phyloP scores from a whole-genome alignment of 2,888 invertebrate species.

The Prenolepis imparis region DNA sequence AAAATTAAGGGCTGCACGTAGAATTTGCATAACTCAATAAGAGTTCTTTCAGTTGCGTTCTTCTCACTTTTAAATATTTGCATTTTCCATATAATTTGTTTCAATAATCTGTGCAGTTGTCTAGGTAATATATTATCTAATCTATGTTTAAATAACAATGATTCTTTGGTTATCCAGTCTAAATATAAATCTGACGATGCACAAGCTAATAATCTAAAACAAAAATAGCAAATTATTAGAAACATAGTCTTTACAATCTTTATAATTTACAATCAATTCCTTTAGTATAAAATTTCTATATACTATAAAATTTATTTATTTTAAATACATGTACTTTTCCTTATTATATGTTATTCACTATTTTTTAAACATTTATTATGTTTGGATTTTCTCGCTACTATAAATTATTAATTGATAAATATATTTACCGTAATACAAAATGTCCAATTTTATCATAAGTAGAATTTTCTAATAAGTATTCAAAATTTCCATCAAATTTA shows the following conservation, averaged over 20 bases:
- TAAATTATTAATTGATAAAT: constrained; percentile 22
- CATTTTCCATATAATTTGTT: constrained; percentile 75
- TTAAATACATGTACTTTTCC: background rate
- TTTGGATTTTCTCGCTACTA: constrained; percentile 11
- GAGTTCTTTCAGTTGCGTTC: constrained; percentile 67
- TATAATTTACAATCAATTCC: background rate
- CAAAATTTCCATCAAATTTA: constrained; percentile 86
- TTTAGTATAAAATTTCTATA: background rate
- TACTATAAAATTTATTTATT: background rate
- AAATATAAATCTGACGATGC: constrained; percentile 77
- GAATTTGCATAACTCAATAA: constrained; percentile 73
- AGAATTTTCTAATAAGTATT: constrained; percentile 89
- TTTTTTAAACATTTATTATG: background rate
- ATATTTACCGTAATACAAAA: constrained; percentile 87
- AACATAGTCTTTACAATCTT: background rate
- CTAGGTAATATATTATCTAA: constrained; percentile 75
- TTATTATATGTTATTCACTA: background rate
- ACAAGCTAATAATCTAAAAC: constrained; percentile 80
- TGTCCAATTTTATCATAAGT: constrained; percentile 88
- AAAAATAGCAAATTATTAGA: constrained; percentile 1
- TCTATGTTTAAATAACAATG: constrained; percentile 79
- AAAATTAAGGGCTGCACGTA: constrained; percentile 75
- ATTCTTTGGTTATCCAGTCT: constrained; percentile 81
- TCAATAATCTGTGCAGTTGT: constrained; percentile 81
- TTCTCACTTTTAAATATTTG: constrained; percentile 67